Percentiles rank a stretch among this genome's conserved stretches.
These are phyloP conservation scores for Calcarius ornatus DNA, from an alignment of 2,113 vertebrate species.

Conservation along the genomic window DNA sequence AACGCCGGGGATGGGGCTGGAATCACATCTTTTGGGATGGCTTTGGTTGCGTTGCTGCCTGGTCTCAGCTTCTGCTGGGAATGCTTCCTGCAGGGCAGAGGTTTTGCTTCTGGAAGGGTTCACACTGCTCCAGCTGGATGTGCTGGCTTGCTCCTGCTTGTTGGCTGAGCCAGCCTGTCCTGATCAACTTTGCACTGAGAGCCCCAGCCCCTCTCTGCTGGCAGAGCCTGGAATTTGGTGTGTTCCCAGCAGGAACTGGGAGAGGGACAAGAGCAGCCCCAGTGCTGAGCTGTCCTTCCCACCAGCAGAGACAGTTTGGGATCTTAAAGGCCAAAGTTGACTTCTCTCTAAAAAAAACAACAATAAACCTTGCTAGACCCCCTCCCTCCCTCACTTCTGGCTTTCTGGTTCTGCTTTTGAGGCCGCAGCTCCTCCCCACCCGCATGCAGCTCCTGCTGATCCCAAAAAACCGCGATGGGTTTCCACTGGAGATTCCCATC, in stretches of 20 bases:
- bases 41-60: not conserved
- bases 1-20: not conserved
- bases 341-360: not conserved
- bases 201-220: not conserved
- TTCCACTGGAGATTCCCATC: not conserved
- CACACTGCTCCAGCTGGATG: not conserved
- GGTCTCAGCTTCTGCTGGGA: not conserved
- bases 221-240: not conserved
- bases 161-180: not conserved
- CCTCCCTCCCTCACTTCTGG: not conserved
- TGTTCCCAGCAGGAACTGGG: not conserved
- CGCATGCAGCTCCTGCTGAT: not conserved
- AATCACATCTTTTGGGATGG: not conserved
- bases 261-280: not conserved
- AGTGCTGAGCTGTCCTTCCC: not conserved
- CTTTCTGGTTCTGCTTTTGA: conserved; percentile 15
- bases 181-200: not conserved
- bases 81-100: not conserved
- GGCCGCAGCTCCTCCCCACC: not conserved
- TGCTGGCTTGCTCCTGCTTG: conserved; percentile 15
- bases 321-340: conserved; percentile 9
- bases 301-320: not conserved
- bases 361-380: not conserved
- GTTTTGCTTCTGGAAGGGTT: not conserved
- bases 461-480: not conserved